These are phyloP conservation scores for Cairina moschata DNA, from an alignment of 2,113 vertebrate genomes.

Conservation along the genomic window DNA sequence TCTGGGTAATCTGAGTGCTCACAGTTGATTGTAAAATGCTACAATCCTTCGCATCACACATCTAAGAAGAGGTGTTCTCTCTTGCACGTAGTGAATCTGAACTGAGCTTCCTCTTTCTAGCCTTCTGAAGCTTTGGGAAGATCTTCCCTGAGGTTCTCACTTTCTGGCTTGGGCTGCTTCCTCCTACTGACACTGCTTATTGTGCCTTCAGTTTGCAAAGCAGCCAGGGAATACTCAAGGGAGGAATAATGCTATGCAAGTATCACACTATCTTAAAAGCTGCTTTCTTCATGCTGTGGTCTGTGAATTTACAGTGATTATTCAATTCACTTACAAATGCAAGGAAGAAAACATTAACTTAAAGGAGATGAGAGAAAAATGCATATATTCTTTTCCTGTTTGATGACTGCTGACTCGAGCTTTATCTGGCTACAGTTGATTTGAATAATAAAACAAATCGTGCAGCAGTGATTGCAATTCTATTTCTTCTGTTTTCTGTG, in stretches of 20 bases:
- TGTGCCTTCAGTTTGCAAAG: background rate
- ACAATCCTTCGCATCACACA: background rate
- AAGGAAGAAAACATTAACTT: conserved; percentile 15
- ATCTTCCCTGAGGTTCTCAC: background rate
- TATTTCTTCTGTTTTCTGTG: background rate
- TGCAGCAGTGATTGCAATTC: conserved; percentile 21
- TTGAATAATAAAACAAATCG: conserved; percentile 35
- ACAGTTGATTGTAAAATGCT: background rate
- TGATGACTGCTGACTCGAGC: background rate
- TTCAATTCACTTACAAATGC: background rate
- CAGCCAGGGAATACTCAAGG: background rate
- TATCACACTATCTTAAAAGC: background rate
- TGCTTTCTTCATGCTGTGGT: background rate
- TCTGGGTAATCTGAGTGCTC: background rate
- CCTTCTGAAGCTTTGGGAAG: background rate
- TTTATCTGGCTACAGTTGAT: background rate
- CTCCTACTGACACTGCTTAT: background rate
- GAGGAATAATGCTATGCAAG: background rate
- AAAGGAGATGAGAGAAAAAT: background rate
- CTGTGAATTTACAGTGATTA: conserved; percentile 24
- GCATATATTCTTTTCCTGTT: background rate
- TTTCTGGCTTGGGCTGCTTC: background rate
- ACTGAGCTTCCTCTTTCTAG: background rate
- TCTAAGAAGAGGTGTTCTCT: background rate
- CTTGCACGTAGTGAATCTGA: background rate